phyloP scores from a whole-genome alignment of 2,113 vertebrate species.

The Silurus asotus region DNA sequence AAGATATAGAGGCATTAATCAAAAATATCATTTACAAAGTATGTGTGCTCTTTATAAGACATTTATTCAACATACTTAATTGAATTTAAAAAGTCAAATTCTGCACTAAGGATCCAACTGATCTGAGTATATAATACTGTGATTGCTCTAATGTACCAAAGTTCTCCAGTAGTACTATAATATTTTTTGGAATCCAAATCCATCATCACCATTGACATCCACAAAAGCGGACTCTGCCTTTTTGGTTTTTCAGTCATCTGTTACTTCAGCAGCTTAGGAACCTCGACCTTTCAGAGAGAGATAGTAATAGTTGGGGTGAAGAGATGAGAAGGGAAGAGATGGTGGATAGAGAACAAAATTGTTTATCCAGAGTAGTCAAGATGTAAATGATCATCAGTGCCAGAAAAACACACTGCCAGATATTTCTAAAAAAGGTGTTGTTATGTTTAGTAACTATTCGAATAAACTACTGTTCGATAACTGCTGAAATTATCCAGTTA shows the following conservation, averaged over 20 bases:
- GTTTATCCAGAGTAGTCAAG: not conserved
- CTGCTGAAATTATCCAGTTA: not conserved
- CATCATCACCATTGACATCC: not conserved
- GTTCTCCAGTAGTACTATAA: not conserved
- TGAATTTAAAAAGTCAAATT: not conserved
- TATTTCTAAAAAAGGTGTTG: not conserved
- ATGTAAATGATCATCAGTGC: not conserved
- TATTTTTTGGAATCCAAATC: not conserved
- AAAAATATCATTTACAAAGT: not conserved
- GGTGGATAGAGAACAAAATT: not conserved
- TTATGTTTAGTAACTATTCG: not conserved
- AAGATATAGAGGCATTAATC: not conserved
- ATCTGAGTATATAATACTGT: not conserved
- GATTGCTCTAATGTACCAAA: not conserved
- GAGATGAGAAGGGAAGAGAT: not conserved
- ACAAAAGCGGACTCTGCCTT: not conserved
- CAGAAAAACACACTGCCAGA: not conserved
- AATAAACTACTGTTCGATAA: not conserved
- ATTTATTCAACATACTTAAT: not conserved
- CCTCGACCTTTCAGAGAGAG: slow-evolving; percentile 70
- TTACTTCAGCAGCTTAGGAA: slow-evolving; percentile 75
- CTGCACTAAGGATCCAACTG: not conserved
- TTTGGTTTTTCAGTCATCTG: slow-evolving; percentile 10
- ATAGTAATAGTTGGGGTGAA: not conserved
- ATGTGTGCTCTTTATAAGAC: not conserved